Base-by-base conservation (phyloP, 2,113 vertebrate genomes). In the Spizaetus ornatus region DNA sequence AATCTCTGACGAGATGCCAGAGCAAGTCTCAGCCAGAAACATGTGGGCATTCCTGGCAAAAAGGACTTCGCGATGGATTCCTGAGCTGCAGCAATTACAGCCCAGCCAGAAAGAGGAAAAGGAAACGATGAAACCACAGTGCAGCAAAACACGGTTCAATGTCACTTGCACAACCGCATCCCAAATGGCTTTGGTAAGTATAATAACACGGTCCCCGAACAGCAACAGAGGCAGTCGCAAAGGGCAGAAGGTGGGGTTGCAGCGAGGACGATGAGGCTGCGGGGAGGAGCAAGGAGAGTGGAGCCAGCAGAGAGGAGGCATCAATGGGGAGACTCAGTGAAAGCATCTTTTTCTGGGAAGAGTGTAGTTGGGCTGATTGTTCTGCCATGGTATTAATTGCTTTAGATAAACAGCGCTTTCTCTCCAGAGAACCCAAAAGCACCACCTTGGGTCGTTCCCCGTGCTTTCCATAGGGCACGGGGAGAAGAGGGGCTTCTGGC, bases 11-110 rank as follows among this genome's bases (percentile, higher is more conserved):
- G 1, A 62, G 85, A 26, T 42, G 74, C 93, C 90, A 90, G 70
- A 78, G 62, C 74, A 85, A 25, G 77, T 47, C 48, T 81, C 59
- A 88, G 87, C 48, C 4, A 2, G 63, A 87, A 93, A 55, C 4
- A 1, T 59, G 92, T 92, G 95, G 93, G 85, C 88, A 95, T 58
- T 65, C 16, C 90, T 91, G 90, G 88, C 88, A 95, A 21, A 38
- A 86, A 72, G 32, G 34, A 31, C 61, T 65, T 45, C 0, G 3
- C 3, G 7, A 83, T 26, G 6, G 53, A 45, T 92, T 72, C 82
- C 79, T 93, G 69, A 88, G 76, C 71, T 7, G 6, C 15, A 2
- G 67, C 72, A 74, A 94, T 83, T 29, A 66, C 38, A 95, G 80
- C 53, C 58, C 80, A 21, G 69, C 80, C 82, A 94, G 76, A 67